Evolutionary conservation across 2,888 invertebrate species (phyloP), one percentile per base, ranked within the genome.

Genomic region (Andrena fulva): DNA sequence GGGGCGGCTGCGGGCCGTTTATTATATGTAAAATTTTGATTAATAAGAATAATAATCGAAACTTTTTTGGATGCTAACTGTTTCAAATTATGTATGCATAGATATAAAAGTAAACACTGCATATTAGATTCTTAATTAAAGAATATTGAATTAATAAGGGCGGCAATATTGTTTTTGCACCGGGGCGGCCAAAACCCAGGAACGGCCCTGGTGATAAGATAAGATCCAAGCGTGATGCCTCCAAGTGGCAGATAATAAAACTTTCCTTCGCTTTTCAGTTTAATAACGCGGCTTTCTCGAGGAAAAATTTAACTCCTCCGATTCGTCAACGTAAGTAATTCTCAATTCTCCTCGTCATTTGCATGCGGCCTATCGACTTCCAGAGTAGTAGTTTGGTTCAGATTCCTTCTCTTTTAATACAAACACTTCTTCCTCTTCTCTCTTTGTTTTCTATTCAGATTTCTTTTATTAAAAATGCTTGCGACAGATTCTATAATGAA

Each of bases 121-220:
- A n/a, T n/a, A n/a, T n/a, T n/a, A n/a, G n/a, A n/a, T n/a, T n/a
- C n/a, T n/a, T n/a, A n/a, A n/a, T n/a, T n/a, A n/a, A n/a, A n/a
- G n/a, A n/a, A n/a, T n/a, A n/a, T n/a, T n/a, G n/a, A n/a, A n/a
- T n/a, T n/a, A n/a, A n/a, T n/a, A n/a, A n/a, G n/a, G n/a, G n/a
- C n/a, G n/a, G n/a, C n/a, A n/a, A n/a, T n/a, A n/a, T n/a, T n/a
- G n/a, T n/a, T n/a, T n/a, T n/a, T n/a, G n/a, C n/a, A n/a, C n/a
- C n/a, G n/a, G n/a, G n/a, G n/a, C n/a, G n/a, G n/a, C n/a, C n/a
- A n/a, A n/a, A n/a, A n/a, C n/a, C n/a, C n/a, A n/a, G n/a, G n/a
- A n/a, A n/a, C n/a, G n/a, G n/a, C n/a, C n/a, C n/a, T n/a, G n/a
- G 1, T 31, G 89, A 88, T 88, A 88, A 88, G 88, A 88, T 88